These are phyloP conservation scores for Aramus guarauna DNA, from an alignment of 2,113 vertebrate genomes.

Conservation along the genomic window DNA sequence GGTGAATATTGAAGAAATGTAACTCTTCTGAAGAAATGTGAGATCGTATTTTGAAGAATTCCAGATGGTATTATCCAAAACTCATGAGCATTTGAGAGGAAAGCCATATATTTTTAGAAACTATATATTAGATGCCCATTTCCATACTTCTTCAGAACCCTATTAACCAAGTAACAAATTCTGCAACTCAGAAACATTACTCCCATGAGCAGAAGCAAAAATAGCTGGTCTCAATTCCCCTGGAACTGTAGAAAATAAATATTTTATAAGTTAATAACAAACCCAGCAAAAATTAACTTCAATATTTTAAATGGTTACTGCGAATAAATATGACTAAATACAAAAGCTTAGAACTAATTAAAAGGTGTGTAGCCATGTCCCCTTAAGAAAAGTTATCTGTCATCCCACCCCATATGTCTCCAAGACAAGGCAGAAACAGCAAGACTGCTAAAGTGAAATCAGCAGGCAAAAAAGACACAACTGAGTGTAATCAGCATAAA, in stretches of 20 bases:
- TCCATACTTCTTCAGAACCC: neutral
- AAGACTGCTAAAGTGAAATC: conserved; percentile 50
- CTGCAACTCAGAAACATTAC: neutral
- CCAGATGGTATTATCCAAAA: neutral
- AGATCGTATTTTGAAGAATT: neutral
- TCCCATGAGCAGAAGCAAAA: neutral
- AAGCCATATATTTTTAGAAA: neutral
- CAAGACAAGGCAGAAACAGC: conserved; percentile 57
- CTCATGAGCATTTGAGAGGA: neutral
- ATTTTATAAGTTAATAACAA: neutral
- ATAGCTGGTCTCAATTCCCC: neutral
- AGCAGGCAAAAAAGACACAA: conserved; percentile 55
- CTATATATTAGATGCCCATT: neutral
- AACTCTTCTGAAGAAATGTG: neutral
- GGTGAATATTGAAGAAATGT: neutral
- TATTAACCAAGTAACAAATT: neutral
- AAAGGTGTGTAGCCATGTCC: conserved; percentile 7
- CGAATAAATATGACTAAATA: neutral
- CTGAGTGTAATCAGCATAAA: conserved; percentile 44
- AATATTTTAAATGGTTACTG: neutral
- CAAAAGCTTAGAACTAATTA: conserved; percentile 26
- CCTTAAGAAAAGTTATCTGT: conserved; percentile 48
- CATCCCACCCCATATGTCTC: conserved; percentile 36
- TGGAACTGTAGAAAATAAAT: neutral
- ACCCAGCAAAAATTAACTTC: neutral